phyloP scores from a whole-genome alignment of 2,797 vertebrate species.

The Percopsis omiscomaycus region DNA sequence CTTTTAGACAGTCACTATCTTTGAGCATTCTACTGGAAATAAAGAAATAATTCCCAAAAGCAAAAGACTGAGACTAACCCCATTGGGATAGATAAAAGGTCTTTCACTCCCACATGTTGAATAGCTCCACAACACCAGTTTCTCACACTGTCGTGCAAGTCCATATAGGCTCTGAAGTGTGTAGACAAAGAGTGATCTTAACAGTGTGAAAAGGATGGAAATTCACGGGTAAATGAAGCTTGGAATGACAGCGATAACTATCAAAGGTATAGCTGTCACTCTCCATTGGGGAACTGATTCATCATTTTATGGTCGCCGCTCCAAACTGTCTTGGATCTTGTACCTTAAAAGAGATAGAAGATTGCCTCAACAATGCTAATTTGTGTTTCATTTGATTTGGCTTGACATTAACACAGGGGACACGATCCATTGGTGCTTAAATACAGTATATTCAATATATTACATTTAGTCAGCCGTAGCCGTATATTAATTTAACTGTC shows the following conservation, averaged over 20 bases:
- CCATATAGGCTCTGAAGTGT: no score
- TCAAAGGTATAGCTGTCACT: no score
- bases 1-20: constrained; percentile 58
- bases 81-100: not conserved
- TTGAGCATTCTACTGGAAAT: constrained; percentile 45
- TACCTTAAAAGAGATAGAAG: not conserved
- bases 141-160: not conserved
- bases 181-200: no score
- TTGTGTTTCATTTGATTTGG: not conserved
- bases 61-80: not conserved
- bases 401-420: not conserved
- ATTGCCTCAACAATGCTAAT: not conserved
- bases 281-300: no score
- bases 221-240: no score
- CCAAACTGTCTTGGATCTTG: not conserved
- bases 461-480: no score
- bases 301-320: not conserved
- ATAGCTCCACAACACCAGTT: not conserved
- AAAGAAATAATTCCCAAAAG: constrained; percentile 28
- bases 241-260: no score
- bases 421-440: not conserved
- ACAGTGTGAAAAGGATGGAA: no score
- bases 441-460: not conserved
- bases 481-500: no score
- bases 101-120: not conserved